These are phyloP conservation scores for Tridacna crocea DNA, from an alignment of 2,888 invertebrate species.

Conservation along the genomic window DNA sequence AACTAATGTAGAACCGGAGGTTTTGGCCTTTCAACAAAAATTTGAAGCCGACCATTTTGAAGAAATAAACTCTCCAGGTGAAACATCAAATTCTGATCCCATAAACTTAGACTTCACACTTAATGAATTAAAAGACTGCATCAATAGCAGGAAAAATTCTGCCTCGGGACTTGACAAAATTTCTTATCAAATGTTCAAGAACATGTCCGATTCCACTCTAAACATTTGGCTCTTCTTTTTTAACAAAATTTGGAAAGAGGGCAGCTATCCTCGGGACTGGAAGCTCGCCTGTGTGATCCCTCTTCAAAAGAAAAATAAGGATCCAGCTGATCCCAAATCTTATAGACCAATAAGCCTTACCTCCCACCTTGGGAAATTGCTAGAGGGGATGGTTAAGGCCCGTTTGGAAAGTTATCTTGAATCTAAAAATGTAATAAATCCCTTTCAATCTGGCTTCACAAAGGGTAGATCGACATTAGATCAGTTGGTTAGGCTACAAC, in stretches of 20 bases:
- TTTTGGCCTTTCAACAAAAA: constrained; percentile 11
- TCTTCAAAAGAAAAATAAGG: constrained; percentile 4
- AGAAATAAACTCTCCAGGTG: background rate
- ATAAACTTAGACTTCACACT: constrained; percentile 19
- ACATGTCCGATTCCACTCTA: background rate
- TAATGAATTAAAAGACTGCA: constrained; percentile 13
- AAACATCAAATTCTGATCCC: background rate
- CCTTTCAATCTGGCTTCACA: constrained; percentile 27
- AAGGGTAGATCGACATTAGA: constrained; percentile 14
- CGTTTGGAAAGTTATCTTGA: constrained; percentile 16
- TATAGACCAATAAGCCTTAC: constrained; percentile 37
- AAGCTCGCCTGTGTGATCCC: constrained; percentile 34
- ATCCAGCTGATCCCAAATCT: constrained; percentile 23
- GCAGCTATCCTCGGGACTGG: constrained; percentile 14
- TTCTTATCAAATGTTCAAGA: constrained; percentile 13
- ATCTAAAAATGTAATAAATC: constrained; percentile 17
- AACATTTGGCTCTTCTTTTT: background rate
- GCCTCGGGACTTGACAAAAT: constrained; percentile 20
- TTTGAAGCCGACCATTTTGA: constrained; percentile 14
- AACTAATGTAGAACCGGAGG: constrained; percentile 9
- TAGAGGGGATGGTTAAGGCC: constrained; percentile 21
- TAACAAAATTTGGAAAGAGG: constrained; percentile 10
- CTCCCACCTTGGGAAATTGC: constrained; percentile 30
- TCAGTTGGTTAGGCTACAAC: constrained; percentile 18
- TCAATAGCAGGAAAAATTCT: constrained; percentile 12